phyloP scores from a whole-genome alignment of 2,797 vertebrate species.

The Pangasius mekongensis region DNA sequence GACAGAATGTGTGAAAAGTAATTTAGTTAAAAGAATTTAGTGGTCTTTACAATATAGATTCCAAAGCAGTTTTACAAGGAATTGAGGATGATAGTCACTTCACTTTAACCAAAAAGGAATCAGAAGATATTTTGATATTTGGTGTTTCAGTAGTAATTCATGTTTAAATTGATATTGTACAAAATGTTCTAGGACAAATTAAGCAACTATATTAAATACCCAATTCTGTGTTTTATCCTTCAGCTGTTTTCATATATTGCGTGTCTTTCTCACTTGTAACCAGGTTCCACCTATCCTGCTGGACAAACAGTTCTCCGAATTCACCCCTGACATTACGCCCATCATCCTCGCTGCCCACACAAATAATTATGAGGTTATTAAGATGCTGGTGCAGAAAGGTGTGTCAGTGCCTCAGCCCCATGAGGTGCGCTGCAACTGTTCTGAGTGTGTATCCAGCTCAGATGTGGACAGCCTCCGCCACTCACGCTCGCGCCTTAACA shows the following conservation, averaged over 20 bases:
- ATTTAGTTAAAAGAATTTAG: background rate
- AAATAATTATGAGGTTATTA: conserved; percentile 97
- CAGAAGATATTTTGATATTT: background rate
- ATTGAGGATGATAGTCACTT: too few relatives aligned
- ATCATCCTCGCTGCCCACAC: conserved; percentile 97
- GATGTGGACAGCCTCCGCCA: conserved; percentile 94
- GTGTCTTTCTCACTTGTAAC: background rate
- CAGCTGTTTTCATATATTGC: background rate
- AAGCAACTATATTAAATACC: background rate
- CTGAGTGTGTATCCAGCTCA: conserved; percentile 88
- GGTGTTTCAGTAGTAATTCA: too few relatives aligned
- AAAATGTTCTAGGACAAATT: background rate
- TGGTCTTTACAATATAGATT: background rate
- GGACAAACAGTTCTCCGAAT: conserved; percentile 95
- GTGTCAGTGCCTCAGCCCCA: conserved; percentile 94
- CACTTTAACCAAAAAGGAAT: background rate
- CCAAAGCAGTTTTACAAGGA: background rate
- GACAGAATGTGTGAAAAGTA: background rate
- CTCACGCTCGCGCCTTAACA: conserved; percentile 92
- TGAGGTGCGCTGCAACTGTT: conserved; percentile 91
- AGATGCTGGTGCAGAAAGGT: conserved; percentile 91
- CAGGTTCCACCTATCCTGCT: conserved; percentile 91
- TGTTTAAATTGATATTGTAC: background rate
- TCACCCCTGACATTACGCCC: conserved; percentile 95
- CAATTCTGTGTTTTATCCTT: background rate